Conservation (phyloP, 1,140 invertebrate genomes). For the Drosophila punjabiensis region DNA sequence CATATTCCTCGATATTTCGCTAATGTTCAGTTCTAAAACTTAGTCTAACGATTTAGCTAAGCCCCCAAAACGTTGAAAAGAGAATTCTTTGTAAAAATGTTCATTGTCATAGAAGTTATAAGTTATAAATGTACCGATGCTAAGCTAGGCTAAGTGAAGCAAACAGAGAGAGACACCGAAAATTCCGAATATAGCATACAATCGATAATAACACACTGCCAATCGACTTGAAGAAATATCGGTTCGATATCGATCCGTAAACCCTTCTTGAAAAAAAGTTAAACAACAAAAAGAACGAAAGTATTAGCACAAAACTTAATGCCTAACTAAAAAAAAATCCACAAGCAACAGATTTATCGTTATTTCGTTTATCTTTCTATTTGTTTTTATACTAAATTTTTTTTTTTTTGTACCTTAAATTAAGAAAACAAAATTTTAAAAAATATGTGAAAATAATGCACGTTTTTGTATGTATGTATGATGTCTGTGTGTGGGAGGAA, state of each 20-base stretch:
- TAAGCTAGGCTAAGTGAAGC: constrained; percentile 16
- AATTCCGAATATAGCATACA: constrained; percentile 53
- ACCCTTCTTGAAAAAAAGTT: constrained; percentile 10
- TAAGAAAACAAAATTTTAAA: not conserved
- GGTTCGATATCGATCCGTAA: constrained; percentile 5
- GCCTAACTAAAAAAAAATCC: not conserved
- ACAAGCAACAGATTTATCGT: constrained; percentile 21
- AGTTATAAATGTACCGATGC: not conserved
- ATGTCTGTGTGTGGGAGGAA: constrained; percentile 12
- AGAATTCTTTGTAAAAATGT: constrained; percentile 39
- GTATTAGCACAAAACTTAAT: constrained; percentile 52
- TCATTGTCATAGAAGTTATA: constrained; percentile 32
- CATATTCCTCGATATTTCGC: not conserved
- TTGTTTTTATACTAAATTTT: constrained; percentile 6
- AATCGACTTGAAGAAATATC: not conserved
- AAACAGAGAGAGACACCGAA: not conserved
- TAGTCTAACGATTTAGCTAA: constrained; percentile 33
- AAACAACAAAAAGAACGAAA: constrained; percentile 35
- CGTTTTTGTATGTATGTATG: constrained; percentile 42
- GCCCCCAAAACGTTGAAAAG: constrained; percentile 39
- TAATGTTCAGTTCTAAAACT: not conserved
- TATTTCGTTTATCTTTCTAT: constrained; percentile 17
- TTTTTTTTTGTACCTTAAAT: not conserved
- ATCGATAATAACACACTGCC: constrained; percentile 33
- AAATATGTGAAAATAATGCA: constrained; percentile 3